These are phyloP conservation scores for Gorsachius magnificus DNA, from an alignment of 2,797 vertebrate genomes.

Conservation along the genomic window DNA sequence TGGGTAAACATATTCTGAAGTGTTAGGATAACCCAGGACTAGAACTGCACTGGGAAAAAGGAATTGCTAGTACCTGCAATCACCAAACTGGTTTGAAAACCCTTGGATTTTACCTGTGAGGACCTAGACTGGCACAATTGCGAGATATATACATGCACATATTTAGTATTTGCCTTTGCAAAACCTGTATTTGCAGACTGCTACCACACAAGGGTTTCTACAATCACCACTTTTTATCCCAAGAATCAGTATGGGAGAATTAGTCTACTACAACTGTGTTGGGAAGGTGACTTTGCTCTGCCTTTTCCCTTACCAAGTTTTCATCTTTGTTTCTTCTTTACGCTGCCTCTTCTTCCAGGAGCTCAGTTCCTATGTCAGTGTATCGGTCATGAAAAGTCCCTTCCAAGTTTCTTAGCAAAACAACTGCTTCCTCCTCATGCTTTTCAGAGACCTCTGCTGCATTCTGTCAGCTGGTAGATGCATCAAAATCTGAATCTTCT, in stretches of 20 bases:
- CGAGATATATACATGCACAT: neutral
- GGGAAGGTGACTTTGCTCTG: neutral
- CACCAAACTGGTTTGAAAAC: neutral
- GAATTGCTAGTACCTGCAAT: neutral
- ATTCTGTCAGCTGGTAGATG: neutral
- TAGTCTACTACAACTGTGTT: neutral
- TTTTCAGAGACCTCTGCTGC: neutral
- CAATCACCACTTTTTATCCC: neutral
- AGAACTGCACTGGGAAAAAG: neutral
- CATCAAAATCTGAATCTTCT: neutral
- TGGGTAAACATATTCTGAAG: neutral
- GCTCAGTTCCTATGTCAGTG: neutral
- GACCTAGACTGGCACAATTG: neutral
- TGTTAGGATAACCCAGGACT: neutral
- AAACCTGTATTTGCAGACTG: neutral
- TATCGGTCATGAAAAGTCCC: fast-evolving
- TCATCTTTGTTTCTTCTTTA: neutral
- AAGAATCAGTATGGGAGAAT: neutral
- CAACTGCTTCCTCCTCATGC: neutral
- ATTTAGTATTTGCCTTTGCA: neutral
- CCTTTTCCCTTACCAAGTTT: neutral
- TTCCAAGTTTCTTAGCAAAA: neutral
- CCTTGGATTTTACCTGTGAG: neutral
- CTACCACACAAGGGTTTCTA: neutral
- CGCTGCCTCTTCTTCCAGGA: neutral